A percentile compares a stretch with the other conserved stretches of the same genome.
phyloP scores from a whole-genome alignment of 2,113 vertebrate genomes.

The Oryzias woworae region DNA sequence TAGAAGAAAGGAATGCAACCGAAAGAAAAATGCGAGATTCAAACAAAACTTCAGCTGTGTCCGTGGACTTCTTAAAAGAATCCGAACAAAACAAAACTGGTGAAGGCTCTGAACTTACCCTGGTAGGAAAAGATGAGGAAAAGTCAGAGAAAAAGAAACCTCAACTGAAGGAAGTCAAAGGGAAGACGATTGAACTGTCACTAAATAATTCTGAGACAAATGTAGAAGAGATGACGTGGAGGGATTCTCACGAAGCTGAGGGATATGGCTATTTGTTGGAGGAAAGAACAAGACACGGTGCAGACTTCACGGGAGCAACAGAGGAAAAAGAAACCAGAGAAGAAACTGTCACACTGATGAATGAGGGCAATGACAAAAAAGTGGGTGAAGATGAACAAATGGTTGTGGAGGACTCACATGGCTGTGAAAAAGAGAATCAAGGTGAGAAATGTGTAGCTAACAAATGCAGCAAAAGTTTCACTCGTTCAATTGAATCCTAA shows the following conservation, averaged over 20 bases:
- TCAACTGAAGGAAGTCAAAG: constrained; percentile 18
- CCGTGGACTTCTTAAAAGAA: constrained; percentile 12
- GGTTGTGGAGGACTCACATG: constrained; percentile 22
- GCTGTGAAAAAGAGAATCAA: constrained; percentile 35
- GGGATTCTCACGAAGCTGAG: constrained; percentile 5
- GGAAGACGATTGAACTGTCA: neutral
- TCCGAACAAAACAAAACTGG: constrained; percentile 3
- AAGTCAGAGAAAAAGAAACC: constrained; percentile 26
- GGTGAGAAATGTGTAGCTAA: constrained; percentile 51
- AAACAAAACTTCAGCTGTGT: constrained; percentile 26
- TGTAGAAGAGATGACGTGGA: constrained; percentile 13
- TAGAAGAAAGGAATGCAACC: constrained; percentile 21
- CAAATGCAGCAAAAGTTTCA: neutral
- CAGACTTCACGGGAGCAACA: constrained; percentile 3
- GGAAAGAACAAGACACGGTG: constrained; percentile 13
- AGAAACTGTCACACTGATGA: constrained; percentile 18
- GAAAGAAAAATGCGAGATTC: constrained; percentile 21
- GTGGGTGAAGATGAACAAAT: constrained; percentile 32
- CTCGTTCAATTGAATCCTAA: neutral
- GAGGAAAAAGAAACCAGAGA: constrained; percentile 12
- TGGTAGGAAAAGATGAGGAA: constrained; percentile 7
- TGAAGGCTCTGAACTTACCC: constrained; percentile 22
- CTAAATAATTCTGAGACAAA: constrained; percentile 35
- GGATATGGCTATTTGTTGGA: constrained; percentile 26
- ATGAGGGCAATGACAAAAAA: constrained; percentile 29